Evolutionary conservation across 2,113 vertebrate species (phyloP).

Genomic region (Megaceryle maxima): DNA sequence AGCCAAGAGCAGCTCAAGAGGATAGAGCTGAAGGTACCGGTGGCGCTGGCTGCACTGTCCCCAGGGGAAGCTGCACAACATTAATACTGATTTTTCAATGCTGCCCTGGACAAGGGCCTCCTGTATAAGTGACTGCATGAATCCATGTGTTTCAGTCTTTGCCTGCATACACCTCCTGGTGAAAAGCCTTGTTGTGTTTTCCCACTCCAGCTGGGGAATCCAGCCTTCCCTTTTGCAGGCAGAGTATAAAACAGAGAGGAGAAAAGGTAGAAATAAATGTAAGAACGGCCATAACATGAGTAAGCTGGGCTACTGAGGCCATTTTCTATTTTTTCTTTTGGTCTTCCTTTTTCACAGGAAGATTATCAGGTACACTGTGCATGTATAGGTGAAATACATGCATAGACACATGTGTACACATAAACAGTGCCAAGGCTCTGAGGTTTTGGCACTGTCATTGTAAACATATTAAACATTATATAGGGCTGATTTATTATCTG

Average conservation of each 20-base stretch:
- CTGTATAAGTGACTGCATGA: background rate
- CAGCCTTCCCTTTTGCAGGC: background rate
- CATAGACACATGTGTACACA: background rate
- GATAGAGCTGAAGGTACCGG: background rate
- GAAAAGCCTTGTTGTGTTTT: background rate
- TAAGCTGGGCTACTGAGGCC: background rate
- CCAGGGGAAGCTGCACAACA: background rate
- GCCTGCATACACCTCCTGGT: background rate
- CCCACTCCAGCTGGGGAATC: background rate
- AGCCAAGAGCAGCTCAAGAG: background rate
- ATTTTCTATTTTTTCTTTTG: background rate
- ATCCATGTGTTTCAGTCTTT: background rate
- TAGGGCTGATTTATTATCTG: background rate
- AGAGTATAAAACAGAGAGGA: background rate
- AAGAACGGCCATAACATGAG: background rate
- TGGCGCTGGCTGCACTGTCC: background rate
- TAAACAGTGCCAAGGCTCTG: background rate
- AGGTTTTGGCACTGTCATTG: background rate
- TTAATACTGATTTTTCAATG: background rate
- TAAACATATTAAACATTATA: background rate
- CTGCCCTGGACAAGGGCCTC: background rate
- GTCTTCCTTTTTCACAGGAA: background rate
- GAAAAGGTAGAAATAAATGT: background rate
- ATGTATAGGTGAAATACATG: background rate
- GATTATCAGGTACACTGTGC: background rate